Percentiles rank a stretch among this genome's conserved stretches.
These are phyloP conservation scores for Willisornis vidua DNA, from an alignment of 2,113 vertebrate genomes.

Conservation along the genomic window DNA sequence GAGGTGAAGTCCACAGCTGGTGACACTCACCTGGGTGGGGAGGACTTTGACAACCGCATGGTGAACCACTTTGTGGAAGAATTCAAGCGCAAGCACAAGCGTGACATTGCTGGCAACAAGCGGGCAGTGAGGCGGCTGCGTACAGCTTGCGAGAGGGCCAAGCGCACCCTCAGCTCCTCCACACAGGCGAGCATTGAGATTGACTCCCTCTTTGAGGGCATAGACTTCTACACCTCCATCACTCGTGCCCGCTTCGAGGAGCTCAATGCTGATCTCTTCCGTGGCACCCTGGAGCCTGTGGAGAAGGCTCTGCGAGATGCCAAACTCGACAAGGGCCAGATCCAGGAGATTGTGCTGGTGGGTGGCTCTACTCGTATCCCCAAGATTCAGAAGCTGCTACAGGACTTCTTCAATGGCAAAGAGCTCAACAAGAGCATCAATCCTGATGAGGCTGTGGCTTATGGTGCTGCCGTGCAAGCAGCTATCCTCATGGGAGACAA, in stretches of 20 bases:
- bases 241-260: constrained; percentile 96
- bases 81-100: constrained; percentile 85
- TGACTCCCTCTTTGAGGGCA: constrained; percentile 93
- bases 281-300: constrained; percentile 82
- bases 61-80: constrained; percentile 85
- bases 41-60: constrained; percentile 88
- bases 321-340: constrained; percentile 83
- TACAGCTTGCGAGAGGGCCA: constrained; percentile 82
- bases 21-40: constrained; percentile 83
- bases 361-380: constrained; percentile 86
- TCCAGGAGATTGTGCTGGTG: constrained; percentile 83
- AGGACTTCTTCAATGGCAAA: constrained; percentile 85
- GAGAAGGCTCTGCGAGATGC: constrained; percentile 84
- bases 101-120: constrained; percentile 82
- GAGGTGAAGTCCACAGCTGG: constrained; percentile 85
- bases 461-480: constrained; percentile 81
- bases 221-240: constrained; percentile 96
- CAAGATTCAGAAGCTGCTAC: constrained; percentile 84
- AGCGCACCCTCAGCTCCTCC: constrained; percentile 84
- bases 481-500: constrained; percentile 85
- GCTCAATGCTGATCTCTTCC: constrained; percentile 87
- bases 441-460: constrained; percentile 84
- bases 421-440: constrained; percentile 88
- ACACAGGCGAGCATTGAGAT: constrained; percentile 85
- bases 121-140: constrained; percentile 80